These are phyloP conservation scores for Anastrepha obliqua DNA, from an alignment of 1,140 invertebrate species.

Conservation along the genomic window DNA sequence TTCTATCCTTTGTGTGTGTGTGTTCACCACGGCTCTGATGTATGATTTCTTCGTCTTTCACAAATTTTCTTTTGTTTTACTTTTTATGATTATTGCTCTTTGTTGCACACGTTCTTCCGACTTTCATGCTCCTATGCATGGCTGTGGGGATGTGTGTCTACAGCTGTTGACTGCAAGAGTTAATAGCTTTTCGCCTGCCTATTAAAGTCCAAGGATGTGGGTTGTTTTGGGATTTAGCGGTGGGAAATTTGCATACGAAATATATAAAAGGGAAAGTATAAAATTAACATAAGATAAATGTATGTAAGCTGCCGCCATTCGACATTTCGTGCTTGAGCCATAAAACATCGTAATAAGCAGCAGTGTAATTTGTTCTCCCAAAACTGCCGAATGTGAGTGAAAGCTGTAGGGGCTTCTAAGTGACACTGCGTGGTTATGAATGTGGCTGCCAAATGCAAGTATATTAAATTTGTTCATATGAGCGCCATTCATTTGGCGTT, in stretches of 20 bases:
- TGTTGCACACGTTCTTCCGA: not conserved
- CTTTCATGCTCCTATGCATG: not conserved
- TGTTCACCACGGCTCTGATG: not conserved
- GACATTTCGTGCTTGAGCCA: not conserved
- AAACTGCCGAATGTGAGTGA: not conserved
- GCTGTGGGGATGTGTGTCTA: not conserved
- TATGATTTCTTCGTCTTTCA: not conserved
- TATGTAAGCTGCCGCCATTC: not conserved
- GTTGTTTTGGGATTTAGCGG: not conserved
- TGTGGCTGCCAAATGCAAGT: too few relatives aligned
- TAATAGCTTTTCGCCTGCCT: not conserved
- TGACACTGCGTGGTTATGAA: too few relatives aligned
- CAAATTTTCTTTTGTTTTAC: not conserved
- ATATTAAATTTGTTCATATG: too few relatives aligned
- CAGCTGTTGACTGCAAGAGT: not conserved
- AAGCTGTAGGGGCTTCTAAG: too few relatives aligned
- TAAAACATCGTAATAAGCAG: not conserved
- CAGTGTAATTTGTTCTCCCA: constrained; percentile 11
- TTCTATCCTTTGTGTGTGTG: not conserved
- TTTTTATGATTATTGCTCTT: not conserved
- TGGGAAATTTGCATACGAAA: constrained; percentile 4
- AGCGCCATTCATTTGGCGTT: too few relatives aligned
- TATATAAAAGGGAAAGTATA: not conserved
- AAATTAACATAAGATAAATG: constrained; percentile 47
- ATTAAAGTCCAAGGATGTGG: not conserved